Evolutionary conservation across 2,888 invertebrate genomes (phyloP).

Genomic region (Euproctis similis): DNA sequence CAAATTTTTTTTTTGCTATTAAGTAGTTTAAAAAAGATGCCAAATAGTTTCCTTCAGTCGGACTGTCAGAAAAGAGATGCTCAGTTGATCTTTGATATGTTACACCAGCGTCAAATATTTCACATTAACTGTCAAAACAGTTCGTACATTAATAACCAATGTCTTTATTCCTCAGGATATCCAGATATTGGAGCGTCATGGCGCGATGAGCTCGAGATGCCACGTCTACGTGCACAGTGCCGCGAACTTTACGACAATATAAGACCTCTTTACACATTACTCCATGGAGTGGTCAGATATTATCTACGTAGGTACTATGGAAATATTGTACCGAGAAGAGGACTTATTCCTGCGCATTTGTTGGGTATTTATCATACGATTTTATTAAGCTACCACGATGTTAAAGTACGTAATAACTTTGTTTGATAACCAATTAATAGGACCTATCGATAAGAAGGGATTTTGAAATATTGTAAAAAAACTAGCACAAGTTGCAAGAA

Average conservation of each 20-base stretch:
- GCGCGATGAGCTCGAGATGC: constrained; percentile 79
- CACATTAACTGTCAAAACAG: too few relatives aligned
- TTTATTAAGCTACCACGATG: background rate
- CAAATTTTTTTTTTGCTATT: too few relatives aligned
- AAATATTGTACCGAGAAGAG: constrained; percentile 62
- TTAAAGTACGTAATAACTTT: background rate
- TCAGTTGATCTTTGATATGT: too few relatives aligned
- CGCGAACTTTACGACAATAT: constrained; percentile 72
- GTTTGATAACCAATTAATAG: too few relatives aligned
- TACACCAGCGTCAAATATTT: too few relatives aligned
- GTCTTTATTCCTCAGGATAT: constrained; percentile 75
- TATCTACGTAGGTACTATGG: constrained; percentile 76
- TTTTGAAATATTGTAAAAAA: too few relatives aligned
- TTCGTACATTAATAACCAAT: too few relatives aligned
- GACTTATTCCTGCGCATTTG: constrained; percentile 81
- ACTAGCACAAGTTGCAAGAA: too few relatives aligned
- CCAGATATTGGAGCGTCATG: constrained; percentile 78
- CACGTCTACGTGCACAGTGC: constrained; percentile 71
- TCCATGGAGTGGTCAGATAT: constrained; percentile 83
- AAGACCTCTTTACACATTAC: constrained; percentile 78
- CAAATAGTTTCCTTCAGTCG: too few relatives aligned
- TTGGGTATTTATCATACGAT: constrained; percentile 78
- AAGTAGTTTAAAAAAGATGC: too few relatives aligned
- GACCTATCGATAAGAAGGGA: too few relatives aligned
- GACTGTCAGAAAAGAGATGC: too few relatives aligned